These are phyloP conservation scores for Papilio glaucus DNA, from an alignment of 1,140 invertebrate genomes.

Conservation along the genomic window DNA sequence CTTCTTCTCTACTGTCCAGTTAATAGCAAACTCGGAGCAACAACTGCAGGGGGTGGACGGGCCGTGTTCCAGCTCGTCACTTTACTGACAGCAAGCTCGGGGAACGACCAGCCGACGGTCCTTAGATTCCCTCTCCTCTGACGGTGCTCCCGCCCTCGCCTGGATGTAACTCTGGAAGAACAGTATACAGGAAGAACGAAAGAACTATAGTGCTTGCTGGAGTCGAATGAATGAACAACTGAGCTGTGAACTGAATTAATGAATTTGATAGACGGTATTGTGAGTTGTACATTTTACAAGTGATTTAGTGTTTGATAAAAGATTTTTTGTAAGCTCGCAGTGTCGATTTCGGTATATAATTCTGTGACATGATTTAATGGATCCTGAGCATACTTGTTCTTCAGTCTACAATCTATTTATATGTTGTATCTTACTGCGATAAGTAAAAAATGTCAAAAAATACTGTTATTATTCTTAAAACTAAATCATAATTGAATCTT, in stretches of 20 bases:
- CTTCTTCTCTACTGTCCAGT: slow-evolving; percentile 50
- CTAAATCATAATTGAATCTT: slow-evolving; percentile 11
- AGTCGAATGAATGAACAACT: slow-evolving; percentile 37
- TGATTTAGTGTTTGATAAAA: slow-evolving; percentile 38
- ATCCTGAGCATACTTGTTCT: slow-evolving; percentile 16
- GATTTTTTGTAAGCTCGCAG: slow-evolving; percentile 33
- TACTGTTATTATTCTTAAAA: slow-evolving; percentile 31
- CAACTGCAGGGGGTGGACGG: slow-evolving; percentile 74
- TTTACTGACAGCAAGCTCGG: slow-evolving; percentile 74
- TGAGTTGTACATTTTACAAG: slow-evolving; percentile 34
- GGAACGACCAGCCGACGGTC: slow-evolving; percentile 60
- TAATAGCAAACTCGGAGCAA: slow-evolving; percentile 64
- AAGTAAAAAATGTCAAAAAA: neutral
- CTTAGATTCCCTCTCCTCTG: slow-evolving; percentile 71
- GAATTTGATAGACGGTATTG: slow-evolving; percentile 32
- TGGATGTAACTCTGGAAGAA: slow-evolving; percentile 67
- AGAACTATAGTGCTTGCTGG: slow-evolving; percentile 11
- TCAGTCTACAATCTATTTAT: neutral
- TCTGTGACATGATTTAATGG: slow-evolving; percentile 16
- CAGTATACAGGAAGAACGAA: slow-evolving; percentile 13
- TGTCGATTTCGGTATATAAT: slow-evolving; percentile 7
- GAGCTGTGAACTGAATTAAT: slow-evolving; percentile 29
- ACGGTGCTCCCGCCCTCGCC: slow-evolving; percentile 70
- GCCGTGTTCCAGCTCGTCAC: slow-evolving; percentile 72
- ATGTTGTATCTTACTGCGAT: neutral